phyloP scores from a whole-genome alignment of 2,888 invertebrate genomes.

The Harmothoe impar region DNA sequence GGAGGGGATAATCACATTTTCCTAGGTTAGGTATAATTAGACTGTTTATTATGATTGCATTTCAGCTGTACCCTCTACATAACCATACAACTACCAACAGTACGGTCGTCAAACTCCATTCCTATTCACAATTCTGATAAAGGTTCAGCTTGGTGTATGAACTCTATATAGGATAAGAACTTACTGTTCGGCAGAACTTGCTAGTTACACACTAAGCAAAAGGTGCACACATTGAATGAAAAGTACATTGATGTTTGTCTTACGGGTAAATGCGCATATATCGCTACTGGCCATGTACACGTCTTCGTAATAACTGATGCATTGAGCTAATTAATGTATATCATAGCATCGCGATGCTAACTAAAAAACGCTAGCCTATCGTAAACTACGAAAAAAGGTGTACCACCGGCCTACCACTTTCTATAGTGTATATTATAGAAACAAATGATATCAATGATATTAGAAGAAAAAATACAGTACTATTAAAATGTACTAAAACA shows the following conservation, averaged over 20 bases:
- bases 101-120: conserved; percentile 15
- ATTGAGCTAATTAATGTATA: background rate
- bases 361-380: background rate
- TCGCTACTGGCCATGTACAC: conserved; percentile 10
- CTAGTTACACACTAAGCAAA: too few species aligned
- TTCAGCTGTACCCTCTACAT: background rate
- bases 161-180: too few species aligned
- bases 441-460: too few species aligned
- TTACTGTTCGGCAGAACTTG: too few species aligned
- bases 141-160: background rate
- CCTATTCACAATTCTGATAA: background rate
- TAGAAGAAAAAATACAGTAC: too few species aligned
- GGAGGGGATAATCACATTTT: too few species aligned
- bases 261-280: background rate
- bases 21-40: too few species aligned
- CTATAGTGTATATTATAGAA: too few species aligned
- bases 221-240: background rate
- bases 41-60: too few species aligned
- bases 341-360: background rate
- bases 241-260: background rate
- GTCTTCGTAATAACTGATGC: background rate
- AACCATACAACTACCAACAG: conserved; percentile 35
- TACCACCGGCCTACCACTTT: too few species aligned
- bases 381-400: background rate
- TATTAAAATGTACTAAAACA: too few species aligned